Evolutionary conservation across 2,888 invertebrate genomes (phyloP), one percentile per base, ranked within the genome.

Genomic region (Drosophila emarginata): DNA sequence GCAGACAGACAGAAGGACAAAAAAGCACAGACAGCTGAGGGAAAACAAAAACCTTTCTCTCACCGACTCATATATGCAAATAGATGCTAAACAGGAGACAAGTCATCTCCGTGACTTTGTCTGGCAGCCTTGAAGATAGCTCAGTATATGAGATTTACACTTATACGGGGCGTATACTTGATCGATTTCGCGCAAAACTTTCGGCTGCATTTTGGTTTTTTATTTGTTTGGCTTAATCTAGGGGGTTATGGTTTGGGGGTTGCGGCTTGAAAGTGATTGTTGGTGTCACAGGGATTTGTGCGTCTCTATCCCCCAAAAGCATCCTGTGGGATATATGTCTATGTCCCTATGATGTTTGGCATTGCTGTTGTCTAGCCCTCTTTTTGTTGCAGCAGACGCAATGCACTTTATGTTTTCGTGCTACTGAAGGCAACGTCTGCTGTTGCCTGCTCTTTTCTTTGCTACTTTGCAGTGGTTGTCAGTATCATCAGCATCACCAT

Each of bases 381-480:
- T 86, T 73, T 80, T 86, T 86, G 67, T 58, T 70, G 72, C 76
- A 80, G 67, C 84, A 84, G 84, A 80, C 87, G 70, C 77, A 80
- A 64, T 87, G 81, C 81, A 86, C 80, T 84, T 80, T 80, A 87
- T 86, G 87, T 74, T 62, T 71, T 71, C 61, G 63, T 80, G 64
- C 72, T 80, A 60, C 64, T 78, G 87, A n/a, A 67, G 76, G 62
- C 67, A 70, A 58, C 70, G 85, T 63, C 77, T 67, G 50, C 77
- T 54, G 74, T 56, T 68, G 60, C 68, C 60, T 28, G 60, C 58
- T 51, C 39, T 51, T 26, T 28, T n/a, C 21, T 4, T 40, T 26
- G 39, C 50, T 37, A 39, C 45, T 63, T 28, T 73, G 72, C 84
- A 73, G 65, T 67, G 79, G 84, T 77, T 82, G 84, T 80, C 73